Base-by-base conservation (phyloP, 1,140 invertebrate genomes). In the Bombus waltoni region DNA sequence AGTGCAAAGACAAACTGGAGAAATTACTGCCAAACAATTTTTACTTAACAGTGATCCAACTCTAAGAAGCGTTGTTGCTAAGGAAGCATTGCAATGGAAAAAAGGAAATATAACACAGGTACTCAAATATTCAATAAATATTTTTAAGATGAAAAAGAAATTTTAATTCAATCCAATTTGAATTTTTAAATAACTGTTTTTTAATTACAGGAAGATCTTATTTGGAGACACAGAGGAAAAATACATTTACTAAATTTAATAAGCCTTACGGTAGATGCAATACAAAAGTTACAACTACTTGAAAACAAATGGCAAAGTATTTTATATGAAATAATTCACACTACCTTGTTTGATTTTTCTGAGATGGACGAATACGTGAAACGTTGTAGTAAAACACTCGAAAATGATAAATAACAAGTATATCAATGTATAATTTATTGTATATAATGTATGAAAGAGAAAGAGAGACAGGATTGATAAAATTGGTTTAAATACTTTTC, bases 21-120 rank as follows among this genome's bases (percentile, higher is more conserved):
- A 95, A 91, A 94, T 95, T 88, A 94, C 95, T 92, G 97, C 97
- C 75, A 97, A 97, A 93, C 96, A 97, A 88, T 98, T 97, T 97
- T 93, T 98, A 75, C 96, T 96, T 88, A 96, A 96, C 72, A 97
- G 97, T 57, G 97, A 98, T 92, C 96, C 97, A 35, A 97, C 97
- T 5, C 93, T 98, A 71, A 96, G 97, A 88, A 97, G 97, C 88
- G 97, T 98, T 3, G 97, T 98, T 70, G 97, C 97, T 59, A 98
- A 98, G 95, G 98, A 98, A 95, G 97, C 98, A 28, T 92, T 98
- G n/a, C 97, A 98, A 87, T 98, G 97, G 96, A 97, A 97, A 90
- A 96, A 96, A 91, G 96, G 96, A 75, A 95, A 95, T 86, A 93
- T 96, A 57, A 96, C 96, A 42, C 97, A 97, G 95, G 97, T 96